Conservation (phyloP, 2,888 invertebrate species). For the Xiphydria camelus region DNA sequence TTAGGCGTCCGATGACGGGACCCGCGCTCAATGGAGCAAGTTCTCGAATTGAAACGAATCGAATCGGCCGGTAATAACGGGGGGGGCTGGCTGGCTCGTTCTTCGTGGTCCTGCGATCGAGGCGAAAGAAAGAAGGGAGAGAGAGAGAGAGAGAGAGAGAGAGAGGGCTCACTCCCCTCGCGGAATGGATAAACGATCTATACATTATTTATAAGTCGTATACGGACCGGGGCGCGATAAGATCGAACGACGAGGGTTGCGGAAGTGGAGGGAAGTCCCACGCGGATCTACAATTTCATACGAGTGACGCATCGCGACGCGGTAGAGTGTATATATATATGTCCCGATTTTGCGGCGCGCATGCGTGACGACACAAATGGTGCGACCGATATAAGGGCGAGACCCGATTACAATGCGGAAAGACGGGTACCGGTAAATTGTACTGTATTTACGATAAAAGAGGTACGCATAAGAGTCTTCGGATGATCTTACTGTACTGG, state of each 20-base stretch:
- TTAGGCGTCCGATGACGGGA: background rate
- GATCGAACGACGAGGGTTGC: background rate
- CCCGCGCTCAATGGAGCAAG: background rate
- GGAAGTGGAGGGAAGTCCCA: too few species aligned
- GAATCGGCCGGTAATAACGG: too few species aligned
- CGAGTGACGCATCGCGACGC: constrained; percentile 2
- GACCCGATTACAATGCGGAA: too few species aligned
- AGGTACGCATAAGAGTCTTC: too few species aligned
- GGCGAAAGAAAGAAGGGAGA: background rate
- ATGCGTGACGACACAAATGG: too few species aligned
- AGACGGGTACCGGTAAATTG: too few species aligned
- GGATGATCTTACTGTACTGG: too few species aligned
- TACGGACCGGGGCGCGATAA: constrained; percentile 7
- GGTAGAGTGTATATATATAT: too few species aligned
- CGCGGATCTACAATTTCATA: constrained; percentile 1
- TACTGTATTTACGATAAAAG: too few species aligned
- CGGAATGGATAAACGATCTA: constrained; percentile 36
- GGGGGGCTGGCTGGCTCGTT: too few species aligned
- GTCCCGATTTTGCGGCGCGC: constrained; percentile 1
- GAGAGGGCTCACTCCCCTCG: constrained; percentile 9
- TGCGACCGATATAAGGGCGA: too few species aligned
- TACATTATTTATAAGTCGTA: constrained; percentile 40
- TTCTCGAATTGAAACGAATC: constrained; percentile 7
- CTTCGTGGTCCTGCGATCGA: too few species aligned
- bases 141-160: background rate